phyloP scores from a whole-genome alignment of 2,797 vertebrate genomes.

The Mormyrus hasselquistii region DNA sequence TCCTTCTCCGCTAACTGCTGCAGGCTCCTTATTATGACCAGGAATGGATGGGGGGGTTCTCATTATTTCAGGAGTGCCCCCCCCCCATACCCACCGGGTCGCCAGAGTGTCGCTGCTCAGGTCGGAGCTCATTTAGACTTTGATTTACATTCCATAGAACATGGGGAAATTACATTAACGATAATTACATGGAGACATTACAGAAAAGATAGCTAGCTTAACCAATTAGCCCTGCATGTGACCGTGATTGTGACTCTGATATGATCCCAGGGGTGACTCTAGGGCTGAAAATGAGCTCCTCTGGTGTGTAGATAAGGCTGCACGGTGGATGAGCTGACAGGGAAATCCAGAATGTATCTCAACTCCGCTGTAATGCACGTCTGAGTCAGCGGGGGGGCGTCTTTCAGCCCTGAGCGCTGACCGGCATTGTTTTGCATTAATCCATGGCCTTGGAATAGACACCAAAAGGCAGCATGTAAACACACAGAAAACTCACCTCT shows the following conservation, averaged over 20 bases:
- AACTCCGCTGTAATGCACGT: background rate
- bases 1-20: background rate
- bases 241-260: background rate
- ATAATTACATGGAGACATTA: conserved; percentile 31
- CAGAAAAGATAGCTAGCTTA: conserved; percentile 21
- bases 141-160: conserved; percentile 32
- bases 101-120: background rate
- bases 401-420: background rate
- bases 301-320: background rate
- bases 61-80: background rate
- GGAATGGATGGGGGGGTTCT: background rate
- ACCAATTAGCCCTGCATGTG: conserved; percentile 23
- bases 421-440: background rate
- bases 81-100: background rate
- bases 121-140: conserved; percentile 34
- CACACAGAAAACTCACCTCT: background rate
- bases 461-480: background rate
- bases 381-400: background rate
- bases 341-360: background rate
- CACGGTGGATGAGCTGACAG: background rate
- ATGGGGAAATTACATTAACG: conserved; percentile 32
- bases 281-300: background rate
- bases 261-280: background rate
- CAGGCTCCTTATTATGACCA: background rate
- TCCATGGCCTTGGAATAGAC: background rate